These are phyloP conservation scores for Mactromeris polynyma DNA, from an alignment of 2,888 invertebrate species.

Conservation along the genomic window DNA sequence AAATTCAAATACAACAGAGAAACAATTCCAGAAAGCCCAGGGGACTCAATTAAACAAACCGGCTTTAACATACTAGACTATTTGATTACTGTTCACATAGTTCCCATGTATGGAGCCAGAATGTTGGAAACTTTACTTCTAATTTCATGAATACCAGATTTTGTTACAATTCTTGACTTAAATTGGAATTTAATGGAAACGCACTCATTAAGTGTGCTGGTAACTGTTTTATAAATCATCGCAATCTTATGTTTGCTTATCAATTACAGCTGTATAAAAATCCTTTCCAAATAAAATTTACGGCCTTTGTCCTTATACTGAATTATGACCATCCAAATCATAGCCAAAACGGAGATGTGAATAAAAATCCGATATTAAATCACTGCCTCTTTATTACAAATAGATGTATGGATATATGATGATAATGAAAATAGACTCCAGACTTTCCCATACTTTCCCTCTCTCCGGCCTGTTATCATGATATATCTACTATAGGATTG, in stretches of 20 bases:
- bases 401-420: too few relatives aligned
- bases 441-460: too few relatives aligned
- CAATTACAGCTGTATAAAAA: not conserved
- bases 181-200: conserved; percentile 4
- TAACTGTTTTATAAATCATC: not conserved
- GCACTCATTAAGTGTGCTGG: not conserved
- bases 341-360: not conserved
- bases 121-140: not conserved
- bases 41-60: too few relatives aligned
- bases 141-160: not conserved
- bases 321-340: not conserved
- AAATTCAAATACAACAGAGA: too few relatives aligned
- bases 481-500: not conserved
- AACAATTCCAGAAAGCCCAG: too few relatives aligned
- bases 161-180: not conserved
- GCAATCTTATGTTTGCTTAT: not conserved
- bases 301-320: not conserved
- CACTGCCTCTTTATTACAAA: too few relatives aligned
- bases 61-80: too few relatives aligned
- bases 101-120: not conserved
- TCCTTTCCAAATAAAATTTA: not conserved
- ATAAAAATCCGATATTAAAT: not conserved
- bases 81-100: not conserved
- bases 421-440: too few relatives aligned
- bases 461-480: too few relatives aligned